phyloP scores from a whole-genome alignment of 1,140 invertebrate species.

The Micrasema longulum region DNA sequence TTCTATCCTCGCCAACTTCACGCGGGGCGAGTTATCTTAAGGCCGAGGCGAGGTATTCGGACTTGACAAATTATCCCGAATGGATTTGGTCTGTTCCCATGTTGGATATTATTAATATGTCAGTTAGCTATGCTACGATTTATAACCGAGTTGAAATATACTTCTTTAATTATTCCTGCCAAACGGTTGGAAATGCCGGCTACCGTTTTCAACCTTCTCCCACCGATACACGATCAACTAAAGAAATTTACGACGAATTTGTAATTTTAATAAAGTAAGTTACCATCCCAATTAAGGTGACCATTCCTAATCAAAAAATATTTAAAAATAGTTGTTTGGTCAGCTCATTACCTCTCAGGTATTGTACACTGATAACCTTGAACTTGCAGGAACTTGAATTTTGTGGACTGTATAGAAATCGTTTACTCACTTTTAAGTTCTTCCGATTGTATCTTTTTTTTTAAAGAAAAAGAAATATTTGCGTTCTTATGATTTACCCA shows the following conservation, averaged over 20 bases:
- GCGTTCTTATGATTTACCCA: too few relatives aligned
- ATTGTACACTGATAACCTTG: too few relatives aligned
- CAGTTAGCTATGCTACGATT: constrained; percentile 6
- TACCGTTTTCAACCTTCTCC: constrained; percentile 31
- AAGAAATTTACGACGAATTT: constrained; percentile 45
- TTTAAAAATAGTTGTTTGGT: too few relatives aligned
- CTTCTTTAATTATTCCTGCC: constrained; percentile 32
- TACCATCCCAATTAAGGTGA: constrained; percentile 25
- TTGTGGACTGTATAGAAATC: too few relatives aligned
- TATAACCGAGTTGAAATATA: constrained; percentile 12
- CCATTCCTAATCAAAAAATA: too few relatives aligned
- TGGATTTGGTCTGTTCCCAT: not conserved
- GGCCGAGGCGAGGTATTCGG: not conserved
- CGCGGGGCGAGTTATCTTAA: not conserved
- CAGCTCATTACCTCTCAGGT: too few relatives aligned
- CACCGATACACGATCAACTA: constrained; percentile 40
- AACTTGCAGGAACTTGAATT: too few relatives aligned
- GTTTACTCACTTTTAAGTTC: too few relatives aligned
- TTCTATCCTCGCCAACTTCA: not conserved
- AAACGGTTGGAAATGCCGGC: constrained; percentile 3
- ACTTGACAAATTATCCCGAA: constrained; percentile 20
- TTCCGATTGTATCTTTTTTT: too few relatives aligned
- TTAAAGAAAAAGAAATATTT: too few relatives aligned
- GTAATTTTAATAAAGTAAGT: constrained; percentile 31
- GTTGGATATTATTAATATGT: constrained; percentile 28